A percentile compares a stretch with the other conserved stretches of the same genome.
Evolutionary conservation across 2,113 vertebrate genomes (phyloP).

Genomic region (Colius striatus): DNA sequence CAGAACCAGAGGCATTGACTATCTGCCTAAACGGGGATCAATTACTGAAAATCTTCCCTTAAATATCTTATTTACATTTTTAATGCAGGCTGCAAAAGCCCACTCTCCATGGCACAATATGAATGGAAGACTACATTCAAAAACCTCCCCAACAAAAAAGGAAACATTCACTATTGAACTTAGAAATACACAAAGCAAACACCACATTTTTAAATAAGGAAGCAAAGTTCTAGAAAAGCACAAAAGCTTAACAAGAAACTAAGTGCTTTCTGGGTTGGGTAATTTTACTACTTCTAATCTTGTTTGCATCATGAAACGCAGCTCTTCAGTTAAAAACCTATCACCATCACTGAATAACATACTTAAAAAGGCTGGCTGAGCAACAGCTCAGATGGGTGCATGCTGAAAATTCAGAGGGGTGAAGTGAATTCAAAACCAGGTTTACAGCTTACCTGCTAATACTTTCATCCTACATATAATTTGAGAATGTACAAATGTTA

Average conservation of each 20-base stretch:
- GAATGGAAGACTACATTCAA: background rate
- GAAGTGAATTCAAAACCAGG: background rate
- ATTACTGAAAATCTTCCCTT: background rate
- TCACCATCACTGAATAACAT: background rate
- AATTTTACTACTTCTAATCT: background rate
- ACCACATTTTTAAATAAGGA: background rate
- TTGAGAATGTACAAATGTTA: background rate
- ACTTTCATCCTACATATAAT: background rate
- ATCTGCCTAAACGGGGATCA: background rate
- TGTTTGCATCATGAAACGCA: background rate
- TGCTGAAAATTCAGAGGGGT: background rate
- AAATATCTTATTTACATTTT: background rate
- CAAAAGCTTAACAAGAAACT: background rate
- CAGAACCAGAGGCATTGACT: background rate
- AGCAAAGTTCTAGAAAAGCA: background rate
- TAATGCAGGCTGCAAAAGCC: background rate
- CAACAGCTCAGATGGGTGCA: background rate
- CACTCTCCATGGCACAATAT: background rate
- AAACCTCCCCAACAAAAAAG: background rate
- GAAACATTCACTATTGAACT: background rate
- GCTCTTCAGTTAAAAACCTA: background rate
- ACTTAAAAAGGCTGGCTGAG: background rate
- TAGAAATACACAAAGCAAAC: background rate
- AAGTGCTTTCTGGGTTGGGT: background rate
- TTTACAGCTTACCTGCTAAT: background rate